Conservation (phyloP, 2,888 invertebrate species). For the Thera britannica region DNA sequence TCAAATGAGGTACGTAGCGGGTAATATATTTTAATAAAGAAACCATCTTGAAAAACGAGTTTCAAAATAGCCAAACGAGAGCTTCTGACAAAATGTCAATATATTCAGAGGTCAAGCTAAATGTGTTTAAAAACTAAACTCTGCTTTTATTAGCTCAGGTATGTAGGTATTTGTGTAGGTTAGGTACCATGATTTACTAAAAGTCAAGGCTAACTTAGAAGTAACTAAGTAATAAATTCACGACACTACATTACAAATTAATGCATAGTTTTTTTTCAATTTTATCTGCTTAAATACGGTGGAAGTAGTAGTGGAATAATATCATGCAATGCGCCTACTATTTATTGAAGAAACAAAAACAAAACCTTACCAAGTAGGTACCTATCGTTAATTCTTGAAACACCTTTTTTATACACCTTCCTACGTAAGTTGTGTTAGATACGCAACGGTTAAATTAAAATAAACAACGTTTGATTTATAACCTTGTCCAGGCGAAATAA, state of each 20-base stretch:
- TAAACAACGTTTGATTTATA: no score
- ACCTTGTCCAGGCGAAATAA: no score
- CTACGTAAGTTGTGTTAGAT: no score
- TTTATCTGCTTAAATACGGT: constrained; percentile 3
- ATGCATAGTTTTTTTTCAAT: constrained; percentile 13
- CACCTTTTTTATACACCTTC: no score
- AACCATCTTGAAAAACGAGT: constrained; percentile 40
- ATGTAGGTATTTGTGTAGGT: constrained; percentile 27
- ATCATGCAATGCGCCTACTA: background rate
- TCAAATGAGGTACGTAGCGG: background rate
- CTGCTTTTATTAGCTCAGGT: constrained; percentile 23
- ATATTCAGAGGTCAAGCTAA: constrained; percentile 62
- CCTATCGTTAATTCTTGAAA: no score
- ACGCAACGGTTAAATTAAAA: no score
- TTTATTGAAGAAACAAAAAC: background rate
- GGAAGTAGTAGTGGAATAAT: background rate
- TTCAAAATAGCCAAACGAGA: constrained; percentile 53
- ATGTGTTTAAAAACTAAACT: constrained; percentile 44
- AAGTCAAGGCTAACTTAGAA: constrained; percentile 56
- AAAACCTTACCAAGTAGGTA: no score
- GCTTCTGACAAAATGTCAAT: constrained; percentile 61
- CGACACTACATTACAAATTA: constrained; percentile 19
- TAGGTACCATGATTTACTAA: constrained; percentile 51
- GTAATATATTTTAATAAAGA: constrained; percentile 33
- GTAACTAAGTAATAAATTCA: constrained; percentile 29